Base-by-base conservation (phyloP, 2,797 vertebrate genomes). In the Channa striata region DNA sequence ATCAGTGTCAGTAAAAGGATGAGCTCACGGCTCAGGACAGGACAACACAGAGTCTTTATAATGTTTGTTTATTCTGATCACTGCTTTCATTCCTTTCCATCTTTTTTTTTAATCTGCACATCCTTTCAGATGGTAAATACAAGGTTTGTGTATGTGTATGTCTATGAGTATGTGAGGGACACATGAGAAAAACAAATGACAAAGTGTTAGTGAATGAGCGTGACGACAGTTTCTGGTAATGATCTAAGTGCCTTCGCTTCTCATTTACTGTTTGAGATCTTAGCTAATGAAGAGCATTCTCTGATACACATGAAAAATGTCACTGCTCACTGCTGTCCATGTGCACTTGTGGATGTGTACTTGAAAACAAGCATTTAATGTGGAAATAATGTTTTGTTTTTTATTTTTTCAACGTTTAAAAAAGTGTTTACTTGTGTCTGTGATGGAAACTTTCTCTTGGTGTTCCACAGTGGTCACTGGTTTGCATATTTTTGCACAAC, bases 21-120 rank as follows among this genome's bases (percentile, higher is more conserved):
- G 75, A 84, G 77, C 70, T 81, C 81, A 87, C 47, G 13, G 61
- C 80, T 74, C 62, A 62, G 59, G 34, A 42, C 40, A 59, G 9
- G 23, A 59, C 51, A 64, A 68, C 68, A 71, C 54, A 46, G 67
- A n/a, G n/a, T n/a, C n/a, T n/a, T n/a, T n/a, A n/a, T n/a, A n/a
- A n/a, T n/a, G n/a, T 68, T 56, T 1, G 37, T 53, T 53, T 39
- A 43, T 62, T 68, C 60, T 56, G 36, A 2, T 44, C 10, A 6
- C 30, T 47, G 20, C n/a, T 54, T 9, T 59, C 61, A 53, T 59
- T 51, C 23, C 56, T 65, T 21, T 49, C 2, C 16, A n/a, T 66
- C 40, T 67, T 40, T 52, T 36, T 42, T 21, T 51, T 60, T 68
- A n/a, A n/a, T n/a, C n/a, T 58, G n/a, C 12, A 52, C 36, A 43